Evolutionary conservation across 2,797 vertebrate species (phyloP).

Genomic region (Salmo trutta): DNA sequence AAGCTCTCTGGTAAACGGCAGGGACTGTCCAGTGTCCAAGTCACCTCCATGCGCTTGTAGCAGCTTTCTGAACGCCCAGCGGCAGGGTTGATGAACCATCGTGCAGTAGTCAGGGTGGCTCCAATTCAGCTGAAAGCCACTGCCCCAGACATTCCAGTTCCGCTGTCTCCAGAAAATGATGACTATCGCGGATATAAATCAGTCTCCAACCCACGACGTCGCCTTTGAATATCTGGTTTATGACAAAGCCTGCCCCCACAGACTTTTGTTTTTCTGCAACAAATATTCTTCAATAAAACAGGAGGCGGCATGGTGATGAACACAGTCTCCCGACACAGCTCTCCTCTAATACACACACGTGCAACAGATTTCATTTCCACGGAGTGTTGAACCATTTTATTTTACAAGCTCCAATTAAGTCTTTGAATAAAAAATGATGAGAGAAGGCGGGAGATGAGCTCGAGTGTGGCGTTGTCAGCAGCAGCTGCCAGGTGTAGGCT

Average conservation of each 20-base stretch:
- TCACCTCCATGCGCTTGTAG: conserved; percentile 2
- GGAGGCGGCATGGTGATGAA: background rate
- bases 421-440: too few relatives aligned
- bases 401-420: background rate
- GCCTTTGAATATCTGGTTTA: background rate
- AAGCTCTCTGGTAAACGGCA: background rate
- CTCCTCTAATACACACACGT: background rate
- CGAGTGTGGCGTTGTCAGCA: too few relatives aligned
- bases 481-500: too few relatives aligned
- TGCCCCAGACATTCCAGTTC: background rate
- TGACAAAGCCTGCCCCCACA: background rate
- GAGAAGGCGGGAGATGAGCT: too few relatives aligned
- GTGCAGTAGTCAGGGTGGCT: too few relatives aligned
- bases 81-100: background rate
- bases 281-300: background rate
- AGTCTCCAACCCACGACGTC: background rate
- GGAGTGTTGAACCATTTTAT: background rate
- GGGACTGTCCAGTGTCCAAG: background rate
- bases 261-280: background rate
- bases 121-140: conserved; percentile 2
- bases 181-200: background rate
- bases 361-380: too few relatives aligned
- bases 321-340: background rate
- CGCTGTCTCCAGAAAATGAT: background rate
- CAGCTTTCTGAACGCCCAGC: background rate